Evolutionary conservation across 2,113 vertebrate species (phyloP).

Genomic region (Nesoenas mayeri): DNA sequence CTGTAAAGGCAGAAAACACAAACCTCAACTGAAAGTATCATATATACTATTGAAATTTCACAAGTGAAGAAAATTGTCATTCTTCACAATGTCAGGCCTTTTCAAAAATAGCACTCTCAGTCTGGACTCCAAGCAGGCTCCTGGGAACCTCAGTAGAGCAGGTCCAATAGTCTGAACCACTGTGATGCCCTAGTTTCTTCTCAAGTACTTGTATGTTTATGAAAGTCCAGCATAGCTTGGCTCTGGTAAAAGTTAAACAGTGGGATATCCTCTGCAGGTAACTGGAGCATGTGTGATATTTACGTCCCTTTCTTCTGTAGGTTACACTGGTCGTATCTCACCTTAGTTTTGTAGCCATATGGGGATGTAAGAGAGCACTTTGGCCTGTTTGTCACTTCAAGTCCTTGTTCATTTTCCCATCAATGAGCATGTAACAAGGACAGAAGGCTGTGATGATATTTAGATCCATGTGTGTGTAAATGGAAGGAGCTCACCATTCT

Average conservation of each 20-base stretch:
- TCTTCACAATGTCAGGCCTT: background rate
- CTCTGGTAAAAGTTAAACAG: background rate
- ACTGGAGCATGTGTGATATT: background rate
- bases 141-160: background rate
- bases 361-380: background rate
- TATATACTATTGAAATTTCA: background rate
- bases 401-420: background rate
- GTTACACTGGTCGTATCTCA: background rate
- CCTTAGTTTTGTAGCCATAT: background rate
- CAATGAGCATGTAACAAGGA: background rate
- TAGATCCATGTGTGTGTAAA: background rate
- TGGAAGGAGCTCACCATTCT: background rate
- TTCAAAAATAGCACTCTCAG: background rate
- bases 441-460: background rate
- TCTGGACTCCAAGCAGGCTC: background rate
- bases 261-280: background rate
- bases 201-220: background rate
- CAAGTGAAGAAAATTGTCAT: background rate
- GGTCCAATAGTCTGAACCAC: background rate
- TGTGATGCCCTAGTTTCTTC: background rate
- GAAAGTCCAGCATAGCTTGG: background rate
- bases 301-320: background rate
- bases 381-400: background rate
- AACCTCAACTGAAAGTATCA: background rate
- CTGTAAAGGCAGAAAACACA: background rate